These are phyloP conservation scores for Lutraria rhynchaena DNA, from an alignment of 1,140 invertebrate species.

Conservation along the genomic window DNA sequence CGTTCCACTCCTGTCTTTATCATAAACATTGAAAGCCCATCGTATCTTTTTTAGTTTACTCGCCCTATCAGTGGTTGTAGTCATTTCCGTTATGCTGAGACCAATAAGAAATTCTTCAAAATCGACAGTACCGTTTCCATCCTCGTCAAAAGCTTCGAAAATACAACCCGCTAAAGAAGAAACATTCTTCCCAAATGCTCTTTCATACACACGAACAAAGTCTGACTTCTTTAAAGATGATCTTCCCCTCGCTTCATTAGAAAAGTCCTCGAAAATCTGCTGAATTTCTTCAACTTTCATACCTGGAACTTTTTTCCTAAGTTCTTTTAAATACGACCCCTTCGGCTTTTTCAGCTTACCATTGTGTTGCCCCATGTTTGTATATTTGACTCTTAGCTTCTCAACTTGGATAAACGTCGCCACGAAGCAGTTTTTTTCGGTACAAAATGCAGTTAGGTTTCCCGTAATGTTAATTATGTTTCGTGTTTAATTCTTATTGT, in stretches of 20 bases:
- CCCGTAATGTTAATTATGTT: no score
- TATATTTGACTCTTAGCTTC: no score
- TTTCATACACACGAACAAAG: slow-evolving; percentile 47
- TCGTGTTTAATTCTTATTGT: no score
- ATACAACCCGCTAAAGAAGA: slow-evolving; percentile 8
- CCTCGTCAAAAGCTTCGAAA: slow-evolving; percentile 42
- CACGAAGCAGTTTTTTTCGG: no score
- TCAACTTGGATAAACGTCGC: no score
- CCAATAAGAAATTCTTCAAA: slow-evolving; percentile 53
- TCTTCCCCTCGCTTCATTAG: slow-evolving; percentile 7
- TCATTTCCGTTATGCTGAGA: slow-evolving; percentile 39
- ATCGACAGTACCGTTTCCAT: slow-evolving; percentile 23
- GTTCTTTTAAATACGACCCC: slow-evolving; percentile 9
- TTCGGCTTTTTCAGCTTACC: slow-evolving; percentile 34
- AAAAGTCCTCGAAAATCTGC: slow-evolving; percentile 25
- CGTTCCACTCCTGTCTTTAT: slow-evolving; percentile 45
- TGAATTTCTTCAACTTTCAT: slow-evolving; percentile 44
- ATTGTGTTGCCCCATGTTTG: slow-evolving; percentile 17
- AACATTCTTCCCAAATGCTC: slow-evolving; percentile 24
- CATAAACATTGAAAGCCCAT: slow-evolving; percentile 52
- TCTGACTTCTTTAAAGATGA: not conserved
- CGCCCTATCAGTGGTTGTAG: not conserved
- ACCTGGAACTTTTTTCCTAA: slow-evolving; percentile 32
- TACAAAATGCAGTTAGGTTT: no score
- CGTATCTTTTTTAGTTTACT: slow-evolving; percentile 18